Percentiles rank a stretch among this genome's conserved stretches.
Evolutionary conservation across 2,888 invertebrate genomes (phyloP).

Genomic region (Salpingus planirostris): DNA sequence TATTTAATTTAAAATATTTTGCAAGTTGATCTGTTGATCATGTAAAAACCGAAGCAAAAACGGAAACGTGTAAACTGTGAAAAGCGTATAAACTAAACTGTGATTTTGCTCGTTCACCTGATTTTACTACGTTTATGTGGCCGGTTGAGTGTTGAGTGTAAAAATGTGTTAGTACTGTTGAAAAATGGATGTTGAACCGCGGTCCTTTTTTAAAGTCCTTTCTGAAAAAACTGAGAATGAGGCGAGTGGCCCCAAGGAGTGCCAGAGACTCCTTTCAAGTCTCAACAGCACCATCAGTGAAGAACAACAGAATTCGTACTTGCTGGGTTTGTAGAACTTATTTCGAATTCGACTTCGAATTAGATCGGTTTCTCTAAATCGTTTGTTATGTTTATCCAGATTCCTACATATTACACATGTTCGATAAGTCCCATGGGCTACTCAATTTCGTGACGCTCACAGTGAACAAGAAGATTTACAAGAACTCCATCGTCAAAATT

Average conservation of each 20-base stretch:
- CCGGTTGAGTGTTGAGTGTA: background rate
- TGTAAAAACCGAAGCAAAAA: too few species aligned
- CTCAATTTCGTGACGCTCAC: conserved; percentile 23
- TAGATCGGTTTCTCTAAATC: background rate
- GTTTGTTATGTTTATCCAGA: conserved; percentile 25
- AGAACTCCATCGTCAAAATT: conserved; percentile 21
- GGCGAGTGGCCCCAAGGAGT: conserved; percentile 15
- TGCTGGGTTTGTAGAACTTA: conserved; percentile 17
- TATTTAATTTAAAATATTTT: too few species aligned
- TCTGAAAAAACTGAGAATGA: conserved; percentile 13
- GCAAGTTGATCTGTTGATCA: too few species aligned
- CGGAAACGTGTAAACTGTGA: too few species aligned
- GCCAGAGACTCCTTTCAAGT: conserved; percentile 16
- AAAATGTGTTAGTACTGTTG: background rate
- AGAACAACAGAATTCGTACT: conserved; percentile 22
- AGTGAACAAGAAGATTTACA: conserved; percentile 20
- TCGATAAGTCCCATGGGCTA: conserved; percentile 27
- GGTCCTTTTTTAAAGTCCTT: conserved; percentile 18
- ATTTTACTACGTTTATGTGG: too few species aligned
- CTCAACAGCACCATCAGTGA: conserved; percentile 23
- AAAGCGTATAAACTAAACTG: too few species aligned
- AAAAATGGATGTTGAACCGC: conserved; percentile 23
- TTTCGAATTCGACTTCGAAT: background rate
- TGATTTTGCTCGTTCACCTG: too few species aligned
- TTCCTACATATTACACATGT: conserved; percentile 27